These are phyloP conservation scores for Toxonevra muliebris DNA, from an alignment of 2,888 invertebrate genomes.

Conservation along the genomic window DNA sequence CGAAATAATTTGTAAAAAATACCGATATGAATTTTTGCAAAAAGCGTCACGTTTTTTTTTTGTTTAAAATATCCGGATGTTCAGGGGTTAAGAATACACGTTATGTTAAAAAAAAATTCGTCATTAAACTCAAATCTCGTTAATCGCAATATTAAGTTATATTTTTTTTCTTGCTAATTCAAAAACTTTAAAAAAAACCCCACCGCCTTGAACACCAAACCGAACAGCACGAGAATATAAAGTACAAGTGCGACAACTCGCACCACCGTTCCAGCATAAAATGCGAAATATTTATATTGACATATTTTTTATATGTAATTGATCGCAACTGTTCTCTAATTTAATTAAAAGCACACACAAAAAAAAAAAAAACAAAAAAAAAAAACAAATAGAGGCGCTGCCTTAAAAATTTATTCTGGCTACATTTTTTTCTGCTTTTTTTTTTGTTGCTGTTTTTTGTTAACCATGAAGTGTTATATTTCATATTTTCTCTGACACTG, in stretches of 20 bases:
- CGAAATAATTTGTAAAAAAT: too few relatives aligned
- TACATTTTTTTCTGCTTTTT: background rate
- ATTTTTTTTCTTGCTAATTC: background rate
- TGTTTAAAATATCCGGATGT: too few relatives aligned
- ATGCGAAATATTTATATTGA: conserved; percentile 47
- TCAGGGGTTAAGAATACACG: too few relatives aligned
- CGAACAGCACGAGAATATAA: conserved; percentile 7
- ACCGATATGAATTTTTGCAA: too few relatives aligned
- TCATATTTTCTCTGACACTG: too few relatives aligned
- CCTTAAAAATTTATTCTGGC: background rate
- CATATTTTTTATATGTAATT: conserved; percentile 44
- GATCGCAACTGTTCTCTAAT: conserved; percentile 36
- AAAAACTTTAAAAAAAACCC: background rate
- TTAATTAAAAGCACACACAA: conserved; percentile 26
- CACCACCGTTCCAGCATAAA: conserved; percentile 41
- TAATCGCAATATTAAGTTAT: background rate
- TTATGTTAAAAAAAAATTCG: too few relatives aligned
- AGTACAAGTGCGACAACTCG: conserved; percentile 6
- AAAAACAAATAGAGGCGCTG: background rate
- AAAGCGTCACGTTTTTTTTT: too few relatives aligned
- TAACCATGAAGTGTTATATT: too few relatives aligned
- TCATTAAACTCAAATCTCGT: too few relatives aligned
- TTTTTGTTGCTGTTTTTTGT: background rate
- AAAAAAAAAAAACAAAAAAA: background rate
- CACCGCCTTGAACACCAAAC: background rate